Evolutionary conservation across 2,113 vertebrate species (phyloP), one percentile per base, ranked within the genome.

Genomic region (Helogale parvula): DNA sequence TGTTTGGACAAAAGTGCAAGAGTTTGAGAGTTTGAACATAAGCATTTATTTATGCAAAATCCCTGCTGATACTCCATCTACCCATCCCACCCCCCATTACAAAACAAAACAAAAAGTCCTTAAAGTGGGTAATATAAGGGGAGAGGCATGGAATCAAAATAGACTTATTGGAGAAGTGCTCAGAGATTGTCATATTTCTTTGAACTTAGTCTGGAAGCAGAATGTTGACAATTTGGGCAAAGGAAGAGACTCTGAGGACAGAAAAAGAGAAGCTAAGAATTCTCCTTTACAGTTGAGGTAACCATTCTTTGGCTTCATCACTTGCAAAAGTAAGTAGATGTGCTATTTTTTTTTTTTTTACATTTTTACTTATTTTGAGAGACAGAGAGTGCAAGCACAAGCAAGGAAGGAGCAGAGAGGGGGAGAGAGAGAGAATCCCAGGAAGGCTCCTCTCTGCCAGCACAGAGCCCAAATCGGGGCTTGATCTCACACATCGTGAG

Each of bases 41-140:
- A 89, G 35, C 35, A 92, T 85, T 93, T 88, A 54, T 50, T 95
- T 50, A 50, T 80, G 29, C 35, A 81, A 88, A 95, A 76, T 81
- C 81, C 33, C 0, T 94, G 47, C 45, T 52, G 41, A 65, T 60
- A 63, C 12, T 33, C 35, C 38, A 35, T 85, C 9, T 31, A 11
- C 54, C 19, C 8, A 19, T 45, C 35, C 9, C 45, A 47, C 10
- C 3, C 2, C 10, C 11, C 12, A 41, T 54, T 57, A 79, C 4
- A 50, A 86, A 41, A 69, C 16, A 81, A 80, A 57, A 77, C n/a
- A 47, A 83, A 76, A 80, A n/a, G 8, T 8, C 9, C 52, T 88
- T 80, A 68, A 29, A 63, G 6, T 81, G 38, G 5, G 4, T 81
- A 92, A 66, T n/a, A 47, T 21, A 90, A 60, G 25, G 17, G 41